Evolutionary conservation across 2,888 invertebrate genomes (phyloP).

Genomic region (Cremastobaeus sp.): DNA sequence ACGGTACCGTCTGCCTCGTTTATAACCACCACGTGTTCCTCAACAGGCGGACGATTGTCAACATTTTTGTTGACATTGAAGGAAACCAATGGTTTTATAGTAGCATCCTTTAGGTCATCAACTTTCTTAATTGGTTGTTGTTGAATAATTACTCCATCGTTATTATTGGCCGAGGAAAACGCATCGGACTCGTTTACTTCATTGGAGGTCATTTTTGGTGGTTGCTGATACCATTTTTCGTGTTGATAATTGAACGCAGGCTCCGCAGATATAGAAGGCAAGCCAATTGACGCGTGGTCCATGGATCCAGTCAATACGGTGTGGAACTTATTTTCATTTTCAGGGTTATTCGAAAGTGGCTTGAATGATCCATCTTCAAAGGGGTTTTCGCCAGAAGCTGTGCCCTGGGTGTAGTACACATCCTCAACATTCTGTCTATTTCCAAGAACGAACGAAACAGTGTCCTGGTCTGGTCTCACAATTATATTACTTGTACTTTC

Average conservation of each 20-base stretch:
- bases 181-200: conserved; percentile 47
- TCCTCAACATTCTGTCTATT: conserved; percentile 82
- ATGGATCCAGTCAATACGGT: conserved; percentile 67
- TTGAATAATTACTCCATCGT: conserved; percentile 10
- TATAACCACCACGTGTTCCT: conserved; percentile 72
- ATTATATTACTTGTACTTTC: conserved; percentile 83
- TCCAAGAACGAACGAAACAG: conserved; percentile 83
- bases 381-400: conserved; percentile 79
- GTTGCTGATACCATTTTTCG: conserved; percentile 65
- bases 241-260: conserved; percentile 59
- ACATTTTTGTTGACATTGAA: conserved; percentile 36
- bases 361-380: conserved; percentile 71
- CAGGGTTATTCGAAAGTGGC: conserved; percentile 65
- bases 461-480: conserved; percentile 83
- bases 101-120: conserved; percentile 43
- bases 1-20: conserved; percentile 73
- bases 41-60: conserved; percentile 60
- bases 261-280: conserved; percentile 65
- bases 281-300: conserved; percentile 66
- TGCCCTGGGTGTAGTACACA: conserved; percentile 77
- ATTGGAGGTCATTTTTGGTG: conserved; percentile 41
- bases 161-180: conserved; percentile 5
- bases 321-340: conserved; percentile 75
- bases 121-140: conserved; percentile 28
- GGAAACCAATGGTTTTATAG: conserved; percentile 11